A percentile compares a stretch with the other conserved stretches of the same genome.
Conservation (phyloP, 2,113 vertebrate genomes). For the Oplegnathus fasciatus region DNA sequence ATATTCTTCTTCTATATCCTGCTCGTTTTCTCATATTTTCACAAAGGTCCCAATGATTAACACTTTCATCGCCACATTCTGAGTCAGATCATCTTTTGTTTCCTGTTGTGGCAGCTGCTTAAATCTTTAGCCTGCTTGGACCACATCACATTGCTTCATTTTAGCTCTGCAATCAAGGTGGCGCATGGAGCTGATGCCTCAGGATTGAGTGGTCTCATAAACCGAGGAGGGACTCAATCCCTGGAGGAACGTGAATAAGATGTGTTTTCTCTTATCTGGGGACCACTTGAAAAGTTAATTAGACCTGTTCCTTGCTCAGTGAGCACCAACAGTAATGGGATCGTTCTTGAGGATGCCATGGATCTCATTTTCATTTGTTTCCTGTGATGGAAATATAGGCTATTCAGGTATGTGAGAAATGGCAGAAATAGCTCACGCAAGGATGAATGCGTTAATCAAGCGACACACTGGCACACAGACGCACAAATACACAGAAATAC, state of each 20-base stretch:
- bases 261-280: constrained; percentile 42
- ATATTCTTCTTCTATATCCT: neutral
- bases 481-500: neutral
- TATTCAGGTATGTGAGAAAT: constrained; percentile 3
- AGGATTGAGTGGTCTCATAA: constrained; percentile 75
- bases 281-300: constrained; percentile 65
- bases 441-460: neutral
- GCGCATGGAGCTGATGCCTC: neutral
- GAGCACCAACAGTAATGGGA: constrained; percentile 30
- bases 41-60: neutral
- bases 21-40: neutral
- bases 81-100: constrained; percentile 17
- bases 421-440: neutral
- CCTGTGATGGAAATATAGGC: neutral
- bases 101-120: neutral
- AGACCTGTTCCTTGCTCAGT: constrained; percentile 39
- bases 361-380: constrained; percentile 38
- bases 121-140: constrained; percentile 6
- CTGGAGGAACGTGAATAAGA: constrained; percentile 51
- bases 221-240: constrained; percentile 46
- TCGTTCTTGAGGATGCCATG: constrained; percentile 15
- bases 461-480: neutral
- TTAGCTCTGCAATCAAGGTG: neutral
- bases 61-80: constrained; percentile 22
- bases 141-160: constrained; percentile 16